phyloP scores from a whole-genome alignment of 2,113 vertebrate genomes.

The Sinocyclocheilus anophthalmus region DNA sequence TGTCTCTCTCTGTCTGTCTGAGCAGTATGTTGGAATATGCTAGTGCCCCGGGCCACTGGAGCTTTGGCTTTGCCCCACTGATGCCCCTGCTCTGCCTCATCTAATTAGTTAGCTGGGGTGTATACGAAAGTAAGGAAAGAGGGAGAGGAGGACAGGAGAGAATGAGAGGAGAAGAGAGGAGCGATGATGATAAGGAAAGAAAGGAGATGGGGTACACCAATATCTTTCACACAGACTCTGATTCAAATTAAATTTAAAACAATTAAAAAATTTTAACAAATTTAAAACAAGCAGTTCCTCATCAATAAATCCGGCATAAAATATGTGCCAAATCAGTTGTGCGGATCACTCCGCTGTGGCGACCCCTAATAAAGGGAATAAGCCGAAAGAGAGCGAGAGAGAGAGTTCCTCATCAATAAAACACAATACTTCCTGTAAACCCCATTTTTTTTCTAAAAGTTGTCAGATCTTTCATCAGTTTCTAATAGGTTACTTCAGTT shows the following conservation, averaged over 20 bases:
- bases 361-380: too few species aligned
- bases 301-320: too few species aligned
- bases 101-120: constrained; percentile 39
- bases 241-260: not conserved
- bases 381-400: too few species aligned
- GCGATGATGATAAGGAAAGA: not conserved
- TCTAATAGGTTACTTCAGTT: too few species aligned
- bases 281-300: too few species aligned
- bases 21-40: constrained; percentile 48
- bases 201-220: not conserved
- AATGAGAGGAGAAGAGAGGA: not conserved
- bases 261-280: too few species aligned
- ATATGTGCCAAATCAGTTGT: too few species aligned
- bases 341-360: too few species aligned
- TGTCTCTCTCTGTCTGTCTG: constrained; percentile 31
- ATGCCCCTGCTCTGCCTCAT: constrained; percentile 68
- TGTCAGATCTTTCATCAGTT: too few species aligned
- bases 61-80: constrained; percentile 65
- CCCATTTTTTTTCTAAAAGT: too few species aligned
- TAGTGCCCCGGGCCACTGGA: constrained; percentile 64
- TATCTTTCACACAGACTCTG: not conserved
- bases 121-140: not conserved
- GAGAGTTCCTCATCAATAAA: too few species aligned
- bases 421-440: too few species aligned
- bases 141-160: not conserved